Base-by-base conservation (phyloP, 2,888 invertebrate species). In the Monochamus alternatus region DNA sequence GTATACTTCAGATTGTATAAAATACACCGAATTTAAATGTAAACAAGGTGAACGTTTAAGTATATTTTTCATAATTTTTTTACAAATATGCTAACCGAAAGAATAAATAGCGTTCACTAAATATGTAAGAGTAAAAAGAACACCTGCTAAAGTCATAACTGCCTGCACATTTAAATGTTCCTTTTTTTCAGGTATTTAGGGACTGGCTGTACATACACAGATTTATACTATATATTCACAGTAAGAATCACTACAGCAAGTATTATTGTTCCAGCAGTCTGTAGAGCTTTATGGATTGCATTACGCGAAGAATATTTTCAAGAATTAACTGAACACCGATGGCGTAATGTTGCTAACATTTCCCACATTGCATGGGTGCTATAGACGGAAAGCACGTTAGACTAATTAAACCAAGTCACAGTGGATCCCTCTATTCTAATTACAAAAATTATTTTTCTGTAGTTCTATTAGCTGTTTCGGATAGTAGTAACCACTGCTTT, bases 401-500 rank as follows among this genome's bases (percentile, higher is more conserved):
- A 22, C 77, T 78, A 5, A 78, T 78, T 52, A 76, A 78, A 59
- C 81, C 81, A 9, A 60, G 75, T 10, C 74, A 76, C 38, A 38
- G 58, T 5, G 77, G 81, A 14, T 78, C 79, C 12, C 9, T 71
- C 0, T 81, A 73, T 55, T 79, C 59, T 32, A 75, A 75, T 47
- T 75, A 75, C 47, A 75, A 75, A 43, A 52, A 74, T 30, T 22
- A 12, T 63, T 71, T 67, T 47, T 67, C 67, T 5, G 52, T 32
- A 30, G 67, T 67, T 14, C 51, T 51, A 9, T 51, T 67, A 30
- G 85, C 83, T 43, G 70, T 81, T 59, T 84, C 84, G 67, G 84
- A 85, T n/a, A n/a, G n/a, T 74, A 79, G 79, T 5, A 78, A 84
- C 10, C 85, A 85, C 77, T 75, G 74, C 55, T 87, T 87, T 82